A percentile compares a stretch with the other conserved stretches of the same genome.
These are phyloP conservation scores for Trematocara stigmaticum DNA, from an alignment of 2,113 vertebrate genomes.

Conservation along the genomic window DNA sequence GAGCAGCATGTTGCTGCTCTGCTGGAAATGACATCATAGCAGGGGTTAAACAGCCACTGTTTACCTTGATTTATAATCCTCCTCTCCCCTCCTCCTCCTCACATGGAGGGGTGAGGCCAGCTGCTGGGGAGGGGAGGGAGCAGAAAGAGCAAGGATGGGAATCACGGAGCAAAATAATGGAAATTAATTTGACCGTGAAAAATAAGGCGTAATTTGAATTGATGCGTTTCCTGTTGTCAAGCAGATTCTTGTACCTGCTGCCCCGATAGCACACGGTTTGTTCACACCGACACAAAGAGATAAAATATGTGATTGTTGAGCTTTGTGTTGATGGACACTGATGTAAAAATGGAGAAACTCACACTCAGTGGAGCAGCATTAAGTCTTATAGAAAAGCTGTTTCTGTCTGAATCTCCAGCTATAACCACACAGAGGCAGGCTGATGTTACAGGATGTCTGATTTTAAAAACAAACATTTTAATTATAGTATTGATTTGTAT, in stretches of 20 bases:
- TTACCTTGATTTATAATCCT: slow-evolving; percentile 75
- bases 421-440: neutral
- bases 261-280: neutral
- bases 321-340: neutral
- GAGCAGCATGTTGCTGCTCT: slow-evolving; percentile 59
- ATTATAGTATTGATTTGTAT: neutral
- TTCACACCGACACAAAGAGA: neutral
- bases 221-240: neutral
- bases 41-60: slow-evolving; percentile 71
- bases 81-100: slow-evolving; percentile 2
- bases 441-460: neutral
- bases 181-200: slow-evolving; percentile 36
- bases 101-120: slow-evolving; percentile 15
- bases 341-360: neutral
- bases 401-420: neutral
- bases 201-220: slow-evolving; percentile 9
- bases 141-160: neutral
- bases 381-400: neutral
- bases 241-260: neutral
- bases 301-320: neutral
- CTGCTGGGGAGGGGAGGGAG: neutral
- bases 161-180: slow-evolving; percentile 1
- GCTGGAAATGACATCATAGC: slow-evolving; percentile 71
- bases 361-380: neutral
- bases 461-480: neutral